These are phyloP conservation scores for Reinhardtius hippoglossoides DNA, from an alignment of 2,113 vertebrate species.

Conservation along the genomic window DNA sequence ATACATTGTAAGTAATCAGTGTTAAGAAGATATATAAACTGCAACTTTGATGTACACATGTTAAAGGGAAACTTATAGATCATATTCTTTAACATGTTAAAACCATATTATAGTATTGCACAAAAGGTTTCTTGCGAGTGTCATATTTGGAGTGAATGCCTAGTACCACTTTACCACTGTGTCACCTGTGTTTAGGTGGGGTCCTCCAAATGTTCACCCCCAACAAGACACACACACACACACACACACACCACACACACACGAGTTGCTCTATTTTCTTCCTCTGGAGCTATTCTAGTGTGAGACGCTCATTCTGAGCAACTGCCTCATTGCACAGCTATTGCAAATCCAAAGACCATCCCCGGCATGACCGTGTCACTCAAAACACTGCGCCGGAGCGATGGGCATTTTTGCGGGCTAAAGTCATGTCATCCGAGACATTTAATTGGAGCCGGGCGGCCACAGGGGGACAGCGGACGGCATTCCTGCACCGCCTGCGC, in stretches of 20 bases:
- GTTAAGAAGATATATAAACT: no score
- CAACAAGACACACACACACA: constrained; percentile 4
- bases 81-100: no score
- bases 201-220: neutral
- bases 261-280: constrained; percentile 34
- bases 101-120: no score
- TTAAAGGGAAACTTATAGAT: no score
- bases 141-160: no score
- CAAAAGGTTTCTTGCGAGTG: no score
- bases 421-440: constrained; percentile 94
- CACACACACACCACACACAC: neutral
- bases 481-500: constrained; percentile 88
- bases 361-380: no score
- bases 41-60: no score
- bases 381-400: constrained; percentile 76
- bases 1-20: no score
- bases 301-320: constrained; percentile 69
- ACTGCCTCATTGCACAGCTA: constrained; percentile 82
- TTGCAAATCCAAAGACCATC: constrained; percentile 61
- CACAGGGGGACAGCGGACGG: constrained; percentile 82
- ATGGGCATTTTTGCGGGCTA: constrained; percentile 93
- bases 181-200: no score
- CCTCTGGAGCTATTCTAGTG: constrained; percentile 53
- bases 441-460: constrained; percentile 91
- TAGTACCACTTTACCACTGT: no score